Base-by-base conservation (phyloP, 2,113 vertebrate genomes). In the Neogobius melanostomus region DNA sequence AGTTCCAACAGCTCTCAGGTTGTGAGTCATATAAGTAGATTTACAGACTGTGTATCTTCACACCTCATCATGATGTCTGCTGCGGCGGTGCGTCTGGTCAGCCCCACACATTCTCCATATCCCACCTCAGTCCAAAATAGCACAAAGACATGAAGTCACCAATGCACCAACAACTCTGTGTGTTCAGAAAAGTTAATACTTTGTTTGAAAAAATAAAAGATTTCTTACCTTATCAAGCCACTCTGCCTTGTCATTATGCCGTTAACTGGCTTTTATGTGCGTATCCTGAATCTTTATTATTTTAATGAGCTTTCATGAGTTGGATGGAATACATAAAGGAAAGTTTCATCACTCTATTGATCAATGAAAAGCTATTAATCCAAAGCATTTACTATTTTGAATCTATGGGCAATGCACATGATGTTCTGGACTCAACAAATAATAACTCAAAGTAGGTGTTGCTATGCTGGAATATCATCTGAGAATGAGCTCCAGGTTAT, bases 301-400 rank as follows among this genome's bases (percentile, higher is more conserved):
- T 68, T 48, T 48, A 66, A 48, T 69, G 48, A 50, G 56, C 49
- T 71, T 80, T 71, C 49, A 48, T 71, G 28, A 36, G 28, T 36
- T 70, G 68, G 65, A 68, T 80, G 44, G 42, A 64, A 72, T 74
- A 71, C 73, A 61, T 71, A 42, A 52, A 78, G 65, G 75, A 73
- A 11, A n/a, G 72, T 79, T 69, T 65, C 78, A 69, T 71, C 76
- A 71, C 57, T 62, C 59, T 60, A 21, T 47, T 75, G 63, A 66
- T 70, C 60, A 71, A 68, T 71, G 59, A 76, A 75, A 68, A 63
- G 65, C 16, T 17, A 70, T 68, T 51, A 66, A 62, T 56, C 50
- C 50, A 12, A 9, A 73, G 44, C 65, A 64, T 60, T 75, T 64
- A 36, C 28, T 36, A 36, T 36, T 4, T 36, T 36, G 28, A 36